These are phyloP conservation scores for Ichneumoninae sp. DNA, from an alignment of 2,888 invertebrate genomes.

Conservation along the genomic window DNA sequence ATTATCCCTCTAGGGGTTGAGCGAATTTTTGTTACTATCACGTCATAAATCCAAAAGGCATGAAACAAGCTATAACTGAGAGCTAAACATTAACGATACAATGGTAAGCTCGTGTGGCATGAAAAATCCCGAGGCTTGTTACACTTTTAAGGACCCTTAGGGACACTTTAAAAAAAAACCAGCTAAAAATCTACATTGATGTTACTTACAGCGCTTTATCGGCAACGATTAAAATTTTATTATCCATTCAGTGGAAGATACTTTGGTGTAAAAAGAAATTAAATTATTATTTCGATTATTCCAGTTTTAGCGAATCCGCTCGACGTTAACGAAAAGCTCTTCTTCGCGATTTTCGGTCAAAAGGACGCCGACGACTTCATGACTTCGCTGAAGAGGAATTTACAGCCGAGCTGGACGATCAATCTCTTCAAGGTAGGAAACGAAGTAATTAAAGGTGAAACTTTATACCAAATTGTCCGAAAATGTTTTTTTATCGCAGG, in stretches of 20 bases:
- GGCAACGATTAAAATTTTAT: not conserved
- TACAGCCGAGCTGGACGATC: slow-evolving; percentile 93
- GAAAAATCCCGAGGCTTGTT: slow-evolving; percentile 60
- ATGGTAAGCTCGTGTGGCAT: slow-evolving; percentile 58
- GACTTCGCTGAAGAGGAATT: slow-evolving; percentile 77
- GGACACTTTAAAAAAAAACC: slow-evolving; percentile 51
- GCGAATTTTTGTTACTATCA: not conserved
- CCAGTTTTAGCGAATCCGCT: slow-evolving; percentile 96
- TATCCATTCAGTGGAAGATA: not conserved
- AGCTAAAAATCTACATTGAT: not conserved
- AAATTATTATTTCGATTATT: slow-evolving; percentile 78
- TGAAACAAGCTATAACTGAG: slow-evolving; percentile 11
- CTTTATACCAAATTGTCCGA: not conserved
- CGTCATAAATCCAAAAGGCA: slow-evolving; percentile 18
- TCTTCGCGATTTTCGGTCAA: slow-evolving; percentile 99
- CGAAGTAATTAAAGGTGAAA: not conserved
- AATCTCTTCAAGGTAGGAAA: slow-evolving; percentile 91
- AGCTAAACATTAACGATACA: not conserved
- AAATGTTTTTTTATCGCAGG: slow-evolving; percentile 68
- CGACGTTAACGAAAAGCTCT: slow-evolving; percentile 98
- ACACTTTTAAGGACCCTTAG: slow-evolving; percentile 59
- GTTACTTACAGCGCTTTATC: slow-evolving; percentile 9
- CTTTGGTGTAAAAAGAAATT: not conserved
- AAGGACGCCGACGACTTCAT: slow-evolving; percentile 90
- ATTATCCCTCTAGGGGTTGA: slow-evolving; percentile 19